phyloP scores from a whole-genome alignment of 2,113 vertebrate genomes.

The Eulacestoma nigropectus region DNA sequence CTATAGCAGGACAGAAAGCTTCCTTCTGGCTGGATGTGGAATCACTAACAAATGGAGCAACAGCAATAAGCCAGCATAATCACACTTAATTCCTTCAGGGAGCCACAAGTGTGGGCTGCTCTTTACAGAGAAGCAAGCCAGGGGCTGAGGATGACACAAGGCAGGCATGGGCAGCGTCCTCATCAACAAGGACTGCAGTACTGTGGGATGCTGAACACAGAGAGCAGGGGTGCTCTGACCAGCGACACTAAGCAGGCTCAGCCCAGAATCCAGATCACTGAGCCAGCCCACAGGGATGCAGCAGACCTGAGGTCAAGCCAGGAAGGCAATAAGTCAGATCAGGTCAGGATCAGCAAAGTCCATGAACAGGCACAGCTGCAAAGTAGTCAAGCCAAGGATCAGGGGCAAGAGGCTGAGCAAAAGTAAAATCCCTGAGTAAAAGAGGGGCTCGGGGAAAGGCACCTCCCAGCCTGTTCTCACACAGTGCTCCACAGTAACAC shows the following conservation, averaged over 20 bases:
- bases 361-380: not conserved
- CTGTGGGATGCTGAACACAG: not conserved
- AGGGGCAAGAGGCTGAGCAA: not conserved
- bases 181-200: not conserved
- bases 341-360: not conserved
- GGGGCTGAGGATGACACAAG: not conserved
- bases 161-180: accelerated
- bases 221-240: not conserved
- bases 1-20: not conserved
- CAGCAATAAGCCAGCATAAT: not conserved
- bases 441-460: not conserved
- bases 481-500: not conserved
- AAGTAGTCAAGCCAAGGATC: not conserved
- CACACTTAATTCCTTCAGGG: not conserved
- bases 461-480: not conserved
- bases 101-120: not conserved
- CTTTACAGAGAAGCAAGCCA: not conserved
- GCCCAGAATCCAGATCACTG: not conserved
- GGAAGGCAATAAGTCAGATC: not conserved
- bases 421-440: not conserved
- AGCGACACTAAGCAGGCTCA: not conserved
- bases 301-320: not conserved
- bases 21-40: not conserved
- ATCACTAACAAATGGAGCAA: not conserved
- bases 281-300: not conserved